phyloP scores from a whole-genome alignment of 92 coral and sea anemone genomes.

The Porites lobata region DNA sequence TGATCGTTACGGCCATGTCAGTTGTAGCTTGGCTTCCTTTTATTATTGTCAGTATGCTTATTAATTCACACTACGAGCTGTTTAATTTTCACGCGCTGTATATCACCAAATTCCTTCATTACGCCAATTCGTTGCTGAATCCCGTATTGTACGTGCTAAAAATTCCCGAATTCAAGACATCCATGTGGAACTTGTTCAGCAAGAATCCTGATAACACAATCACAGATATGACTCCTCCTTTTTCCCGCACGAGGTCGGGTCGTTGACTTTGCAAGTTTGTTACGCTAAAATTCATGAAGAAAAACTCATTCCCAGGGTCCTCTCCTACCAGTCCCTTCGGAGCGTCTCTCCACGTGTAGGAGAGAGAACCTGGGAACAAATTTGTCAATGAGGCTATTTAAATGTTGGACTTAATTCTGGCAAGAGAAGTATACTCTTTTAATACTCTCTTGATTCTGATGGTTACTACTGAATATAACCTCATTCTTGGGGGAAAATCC shows the following conservation, averaged over 20 bases:
- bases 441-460: no score
- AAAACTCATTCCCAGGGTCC: neutral
- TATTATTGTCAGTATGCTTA: slow-evolving; percentile 17
- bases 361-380: no score
- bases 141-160: slow-evolving; percentile 35
- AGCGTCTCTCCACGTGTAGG: no score
- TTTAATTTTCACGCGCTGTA: slow-evolving; percentile 8
- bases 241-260: neutral
- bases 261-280: neutral
- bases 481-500: no score
- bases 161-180: slow-evolving; percentile 37
- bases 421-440: no score
- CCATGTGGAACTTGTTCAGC: slow-evolving; percentile 1
- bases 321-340: no score
- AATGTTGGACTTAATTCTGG: neutral
- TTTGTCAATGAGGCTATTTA: no score
- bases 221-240: neutral
- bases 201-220: neutral
- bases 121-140: slow-evolving; percentile 25
- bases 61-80: neutral
- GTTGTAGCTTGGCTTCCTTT: slow-evolving; percentile 35
- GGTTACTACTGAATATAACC: no score
- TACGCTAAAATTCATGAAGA: neutral
- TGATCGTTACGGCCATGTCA: slow-evolving; percentile 17
- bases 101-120: slow-evolving; percentile 33